Evolutionary conservation across 2,888 invertebrate species (phyloP).

Genomic region (Drosophila lacicola): DNA sequence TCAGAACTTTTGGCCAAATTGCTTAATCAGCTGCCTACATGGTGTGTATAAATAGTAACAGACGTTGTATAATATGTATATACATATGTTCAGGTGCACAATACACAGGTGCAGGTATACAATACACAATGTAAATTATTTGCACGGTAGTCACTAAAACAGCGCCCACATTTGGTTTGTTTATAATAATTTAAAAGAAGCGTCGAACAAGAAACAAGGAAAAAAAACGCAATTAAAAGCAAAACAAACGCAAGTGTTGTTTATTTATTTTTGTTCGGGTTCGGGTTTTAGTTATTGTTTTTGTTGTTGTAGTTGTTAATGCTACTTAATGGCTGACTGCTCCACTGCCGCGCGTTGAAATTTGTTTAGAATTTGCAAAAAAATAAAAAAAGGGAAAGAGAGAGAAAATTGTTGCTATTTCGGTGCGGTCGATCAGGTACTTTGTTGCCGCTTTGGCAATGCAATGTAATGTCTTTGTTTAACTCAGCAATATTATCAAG

Average conservation of each 20-base stretch:
- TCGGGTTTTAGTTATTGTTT: conserved; percentile 7
- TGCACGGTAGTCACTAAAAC: conserved; percentile 71
- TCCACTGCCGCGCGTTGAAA: conserved; percentile 9
- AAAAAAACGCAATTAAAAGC: conserved; percentile 27
- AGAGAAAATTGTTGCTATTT: conserved; percentile 17
- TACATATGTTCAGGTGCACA: conserved; percentile 7
- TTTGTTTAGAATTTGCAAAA: conserved; percentile 39
- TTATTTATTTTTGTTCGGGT: conserved; percentile 33
- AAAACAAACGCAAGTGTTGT: conserved; percentile 44
- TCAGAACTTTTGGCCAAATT: conserved; percentile 24
- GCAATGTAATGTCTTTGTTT: not conserved
- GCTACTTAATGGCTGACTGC: conserved; percentile 35
- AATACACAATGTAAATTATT: conserved; percentile 54
- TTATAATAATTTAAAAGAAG: conserved; percentile 73
- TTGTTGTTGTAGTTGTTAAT: conserved; percentile 11
- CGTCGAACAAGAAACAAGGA: conserved; percentile 46
- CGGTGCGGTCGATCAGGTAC: conserved; percentile 1
- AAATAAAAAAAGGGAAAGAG: not conserved
- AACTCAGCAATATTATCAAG: not conserved
- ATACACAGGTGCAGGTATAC: not conserved
- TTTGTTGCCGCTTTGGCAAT: not conserved
- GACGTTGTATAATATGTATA: conserved; percentile 9
- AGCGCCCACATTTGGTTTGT: conserved; percentile 63
- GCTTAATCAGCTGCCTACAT: conserved; percentile 51
- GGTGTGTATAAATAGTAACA: conserved; percentile 32